phyloP scores from a whole-genome alignment of 2,797 vertebrate species.

The Malurus leucopterus region DNA sequence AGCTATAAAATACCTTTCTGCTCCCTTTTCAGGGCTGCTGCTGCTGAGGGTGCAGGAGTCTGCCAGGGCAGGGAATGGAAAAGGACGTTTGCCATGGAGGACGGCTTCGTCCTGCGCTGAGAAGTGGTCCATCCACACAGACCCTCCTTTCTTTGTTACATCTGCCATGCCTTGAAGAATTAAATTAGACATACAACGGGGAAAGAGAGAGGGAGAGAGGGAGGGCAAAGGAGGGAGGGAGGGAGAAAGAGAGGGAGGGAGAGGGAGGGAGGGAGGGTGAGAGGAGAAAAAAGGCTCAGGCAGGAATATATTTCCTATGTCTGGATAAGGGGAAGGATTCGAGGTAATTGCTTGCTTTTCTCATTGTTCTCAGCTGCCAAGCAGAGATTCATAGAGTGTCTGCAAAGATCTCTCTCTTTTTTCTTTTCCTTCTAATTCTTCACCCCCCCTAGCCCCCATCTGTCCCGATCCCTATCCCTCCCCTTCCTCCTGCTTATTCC shows the following conservation, averaged over 20 bases:
- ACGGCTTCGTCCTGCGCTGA: conserved; percentile 59
- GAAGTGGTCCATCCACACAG: conserved; percentile 83
- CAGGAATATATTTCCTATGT: conserved; percentile 90
- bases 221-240: background rate
- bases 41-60: conserved; percentile 38
- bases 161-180: conserved; percentile 88
- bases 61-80: conserved; percentile 9
- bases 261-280: conserved; percentile 46
- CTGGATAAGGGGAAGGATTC: conserved; percentile 88
- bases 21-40: conserved; percentile 33
- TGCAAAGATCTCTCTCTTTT: conserved; percentile 70
- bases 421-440: conserved; percentile 70
- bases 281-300: conserved; percentile 74
- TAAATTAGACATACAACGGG: conserved; percentile 90
- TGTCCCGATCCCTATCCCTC: conserved; percentile 48
- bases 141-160: conserved; percentile 87
- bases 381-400: conserved; percentile 79
- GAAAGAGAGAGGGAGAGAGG: conserved; percentile 19
- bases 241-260: background rate
- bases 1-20: conserved; percentile 50
- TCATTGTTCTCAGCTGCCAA: conserved; percentile 81
- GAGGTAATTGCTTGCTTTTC: conserved; percentile 93
- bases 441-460: conserved; percentile 51
- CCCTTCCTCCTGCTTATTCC: conserved; percentile 71
- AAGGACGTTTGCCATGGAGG: conserved; percentile 18